Evolutionary conservation across 2,113 vertebrate genomes (phyloP), one percentile per base, ranked within the genome.

Genomic region (Clarias batrachus): DNA sequence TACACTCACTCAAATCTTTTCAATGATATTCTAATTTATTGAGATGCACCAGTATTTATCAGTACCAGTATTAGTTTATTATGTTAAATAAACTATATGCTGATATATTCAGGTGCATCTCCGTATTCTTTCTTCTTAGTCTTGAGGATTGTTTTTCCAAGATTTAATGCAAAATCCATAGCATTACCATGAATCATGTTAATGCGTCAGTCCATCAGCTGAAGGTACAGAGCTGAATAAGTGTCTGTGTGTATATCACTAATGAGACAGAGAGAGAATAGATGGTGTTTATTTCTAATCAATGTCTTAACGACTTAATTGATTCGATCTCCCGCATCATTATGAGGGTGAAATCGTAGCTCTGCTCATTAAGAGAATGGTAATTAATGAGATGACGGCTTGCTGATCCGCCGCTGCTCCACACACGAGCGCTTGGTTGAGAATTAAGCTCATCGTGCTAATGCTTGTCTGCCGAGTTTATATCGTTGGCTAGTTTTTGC

Each of bases 261-360:
- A 91, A 92, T 91, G 93, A 91, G 83, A 86, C 82, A 88, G 19
- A 71, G 68, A 76, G 83, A 89, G 70, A 91, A 91, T 6, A 76
- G 80, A 89, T 74, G 65, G 54, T 57, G 90, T 90, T 91, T 91
- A 85, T 87, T 89, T 82, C 88, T 60, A 90, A 93, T 94, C 92
- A 91, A 92, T 94, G 89, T 91, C 83, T 81, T 90, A 87, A 93
- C 62, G 62, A 84, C 86, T 87, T 92, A 91, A 93, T 89, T 92
- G 90, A 93, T 94, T 92, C 87, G 92, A 92, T 93, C 87, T 91
- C 9, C 71, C 77, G 84, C 85, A 90, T 91, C 94, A 94, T 93
- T 91, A 92, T 94, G 88, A 90, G 87, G 86, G 85, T 90, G 86
- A 92, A 91, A 91, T 87, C 79, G 89, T 87, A 90, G 87, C 84